phyloP scores from a whole-genome alignment of 1,140 invertebrate species.

The Drosophila auraria region DNA sequence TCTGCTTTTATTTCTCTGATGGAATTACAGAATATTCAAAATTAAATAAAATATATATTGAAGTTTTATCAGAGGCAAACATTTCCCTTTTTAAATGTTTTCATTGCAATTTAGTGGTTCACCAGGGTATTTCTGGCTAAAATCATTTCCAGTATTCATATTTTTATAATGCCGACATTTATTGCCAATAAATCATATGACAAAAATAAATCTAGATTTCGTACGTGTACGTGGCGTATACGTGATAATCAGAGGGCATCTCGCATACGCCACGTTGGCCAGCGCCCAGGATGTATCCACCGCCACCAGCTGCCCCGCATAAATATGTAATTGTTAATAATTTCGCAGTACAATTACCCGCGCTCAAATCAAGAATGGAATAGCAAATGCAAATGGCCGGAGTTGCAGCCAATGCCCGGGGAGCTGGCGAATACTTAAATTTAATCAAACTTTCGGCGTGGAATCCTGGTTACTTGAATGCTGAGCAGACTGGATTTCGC shows the following conservation, averaged over 20 bases:
- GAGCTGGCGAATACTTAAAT: constrained; percentile 57
- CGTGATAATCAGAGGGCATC: constrained; percentile 44
- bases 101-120: background rate
- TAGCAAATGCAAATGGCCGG: constrained; percentile 54
- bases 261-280: constrained; percentile 40
- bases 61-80: background rate
- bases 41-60: background rate
- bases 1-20: too few species aligned
- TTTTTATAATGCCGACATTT: constrained; percentile 5
- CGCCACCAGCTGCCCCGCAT: constrained; percentile 1
- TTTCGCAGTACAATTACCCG: constrained; percentile 62
- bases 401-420: background rate
- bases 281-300: constrained; percentile 7
- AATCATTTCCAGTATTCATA: background rate
- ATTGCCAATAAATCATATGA: constrained; percentile 9
- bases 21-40: background rate
- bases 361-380: constrained; percentile 62
- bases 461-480: constrained; percentile 6
- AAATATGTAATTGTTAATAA: constrained; percentile 62
- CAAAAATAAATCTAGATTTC: constrained; percentile 30
- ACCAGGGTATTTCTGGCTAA: background rate
- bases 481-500: constrained; percentile 1
- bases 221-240: constrained; percentile 31
- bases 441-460: constrained; percentile 65
- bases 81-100: background rate